These are phyloP conservation scores for Engraulis encrasicolus DNA, from an alignment of 2,113 vertebrate genomes.

Conservation along the genomic window DNA sequence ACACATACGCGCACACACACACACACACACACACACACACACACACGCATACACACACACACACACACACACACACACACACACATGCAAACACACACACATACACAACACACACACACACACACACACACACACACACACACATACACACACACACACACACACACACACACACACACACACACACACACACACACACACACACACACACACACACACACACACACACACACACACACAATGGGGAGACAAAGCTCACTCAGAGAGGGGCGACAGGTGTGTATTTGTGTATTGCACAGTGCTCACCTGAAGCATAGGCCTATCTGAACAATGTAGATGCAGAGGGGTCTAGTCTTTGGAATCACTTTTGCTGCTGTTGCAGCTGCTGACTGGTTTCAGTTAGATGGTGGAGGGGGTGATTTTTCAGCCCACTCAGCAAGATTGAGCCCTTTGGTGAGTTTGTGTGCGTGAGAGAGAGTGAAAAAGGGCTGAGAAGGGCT, in stretches of 20 bases:
- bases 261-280: too few relatives aligned
- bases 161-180: not conserved
- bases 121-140: not conserved
- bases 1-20: not conserved
- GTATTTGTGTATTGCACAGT: too few relatives aligned
- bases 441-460: too few relatives aligned
- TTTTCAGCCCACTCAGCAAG: slow-evolving; percentile 9
- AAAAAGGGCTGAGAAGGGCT: too few relatives aligned
- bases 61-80: not conserved
- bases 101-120: slow-evolving; percentile 1
- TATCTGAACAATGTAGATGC: too few relatives aligned
- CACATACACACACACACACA: too few relatives aligned
- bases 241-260: too few relatives aligned
- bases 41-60: not conserved
- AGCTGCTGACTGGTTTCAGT: not conserved
- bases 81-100: not conserved
- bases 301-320: too few relatives aligned
- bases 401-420: not conserved
- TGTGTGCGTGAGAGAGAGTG: too few relatives aligned
- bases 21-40: not conserved
- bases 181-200: slow-evolving; percentile 18
- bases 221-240: not conserved
- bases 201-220: not conserved
- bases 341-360: not conserved
- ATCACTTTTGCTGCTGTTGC: not conserved